Evolutionary conservation across 2,113 vertebrate species (phyloP).

Genomic region (Myocastor coypus): DNA sequence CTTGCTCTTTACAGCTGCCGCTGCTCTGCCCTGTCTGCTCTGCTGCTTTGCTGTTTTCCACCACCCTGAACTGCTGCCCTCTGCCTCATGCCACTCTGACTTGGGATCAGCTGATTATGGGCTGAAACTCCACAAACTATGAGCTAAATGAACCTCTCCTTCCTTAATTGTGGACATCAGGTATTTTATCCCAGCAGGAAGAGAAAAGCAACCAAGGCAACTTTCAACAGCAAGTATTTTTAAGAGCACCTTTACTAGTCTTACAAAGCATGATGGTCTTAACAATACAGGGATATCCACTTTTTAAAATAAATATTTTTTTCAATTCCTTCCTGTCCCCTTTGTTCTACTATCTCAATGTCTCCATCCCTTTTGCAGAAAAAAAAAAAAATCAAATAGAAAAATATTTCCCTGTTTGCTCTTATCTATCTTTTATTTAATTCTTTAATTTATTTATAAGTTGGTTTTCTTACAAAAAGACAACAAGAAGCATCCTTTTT

Average conservation of each 20-base stretch:
- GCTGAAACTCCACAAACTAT: too few species aligned
- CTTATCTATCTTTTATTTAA: background rate
- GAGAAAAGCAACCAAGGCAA: too few species aligned
- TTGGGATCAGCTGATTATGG: too few species aligned
- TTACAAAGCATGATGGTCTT: background rate
- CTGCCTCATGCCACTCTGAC: too few species aligned
- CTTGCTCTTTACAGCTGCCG: too few species aligned
- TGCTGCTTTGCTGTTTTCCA: too few species aligned
- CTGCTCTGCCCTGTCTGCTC: too few species aligned
- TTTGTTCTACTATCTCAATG: background rate
- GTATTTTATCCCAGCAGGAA: too few species aligned
- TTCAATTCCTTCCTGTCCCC: background rate
- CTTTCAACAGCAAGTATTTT: background rate
- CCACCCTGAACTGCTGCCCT: too few species aligned
- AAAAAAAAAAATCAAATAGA: background rate
- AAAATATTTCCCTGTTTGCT: background rate
- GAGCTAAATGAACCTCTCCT: too few species aligned
- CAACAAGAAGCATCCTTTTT: background rate
- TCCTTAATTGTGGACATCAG: too few species aligned
- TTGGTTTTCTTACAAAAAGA: background rate
- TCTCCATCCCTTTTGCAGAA: background rate
- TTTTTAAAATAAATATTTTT: background rate
- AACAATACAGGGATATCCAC: background rate
- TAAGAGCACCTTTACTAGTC: background rate
- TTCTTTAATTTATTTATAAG: background rate